These are phyloP conservation scores for Aldrovandia affinis DNA, from an alignment of 2,797 vertebrate genomes.

Conservation along the genomic window DNA sequence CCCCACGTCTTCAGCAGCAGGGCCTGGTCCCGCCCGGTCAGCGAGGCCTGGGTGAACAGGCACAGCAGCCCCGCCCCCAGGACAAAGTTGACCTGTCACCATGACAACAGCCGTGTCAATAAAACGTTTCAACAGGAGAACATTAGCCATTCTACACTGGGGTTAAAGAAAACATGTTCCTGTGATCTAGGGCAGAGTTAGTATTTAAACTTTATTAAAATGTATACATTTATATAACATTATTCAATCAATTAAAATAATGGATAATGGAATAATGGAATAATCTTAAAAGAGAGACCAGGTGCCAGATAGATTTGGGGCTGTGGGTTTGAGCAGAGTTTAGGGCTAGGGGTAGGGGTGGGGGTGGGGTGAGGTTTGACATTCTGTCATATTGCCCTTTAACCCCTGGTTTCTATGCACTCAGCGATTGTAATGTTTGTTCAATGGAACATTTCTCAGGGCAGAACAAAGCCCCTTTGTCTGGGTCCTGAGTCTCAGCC, in stretches of 20 bases:
- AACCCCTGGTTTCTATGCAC: background rate
- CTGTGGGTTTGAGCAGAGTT: background rate
- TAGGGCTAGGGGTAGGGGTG: background rate
- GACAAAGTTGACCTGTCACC: constrained; percentile 68
- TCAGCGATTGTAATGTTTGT: background rate
- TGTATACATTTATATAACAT: too few relatives aligned
- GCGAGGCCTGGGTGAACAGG: constrained; percentile 68
- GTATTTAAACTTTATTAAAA: too few relatives aligned
- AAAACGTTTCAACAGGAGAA: background rate
- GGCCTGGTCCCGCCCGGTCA: constrained; percentile 68
- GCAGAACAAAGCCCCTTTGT: background rate
- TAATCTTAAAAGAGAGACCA: background rate
- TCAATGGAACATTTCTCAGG: background rate
- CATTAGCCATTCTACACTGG: background rate
- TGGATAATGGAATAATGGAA: too few relatives aligned
- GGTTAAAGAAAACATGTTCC: background rate
- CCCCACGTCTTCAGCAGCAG: constrained; percentile 73
- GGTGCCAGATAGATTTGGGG: background rate
- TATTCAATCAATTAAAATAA: too few relatives aligned
- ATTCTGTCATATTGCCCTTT: background rate
- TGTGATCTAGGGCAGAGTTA: background rate
- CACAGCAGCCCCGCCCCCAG: constrained; percentile 72
- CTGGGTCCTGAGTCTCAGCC: background rate
- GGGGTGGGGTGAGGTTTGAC: background rate
- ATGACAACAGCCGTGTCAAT: background rate